phyloP scores from a whole-genome alignment of 2,113 vertebrate genomes.

The Cygnus atratus region DNA sequence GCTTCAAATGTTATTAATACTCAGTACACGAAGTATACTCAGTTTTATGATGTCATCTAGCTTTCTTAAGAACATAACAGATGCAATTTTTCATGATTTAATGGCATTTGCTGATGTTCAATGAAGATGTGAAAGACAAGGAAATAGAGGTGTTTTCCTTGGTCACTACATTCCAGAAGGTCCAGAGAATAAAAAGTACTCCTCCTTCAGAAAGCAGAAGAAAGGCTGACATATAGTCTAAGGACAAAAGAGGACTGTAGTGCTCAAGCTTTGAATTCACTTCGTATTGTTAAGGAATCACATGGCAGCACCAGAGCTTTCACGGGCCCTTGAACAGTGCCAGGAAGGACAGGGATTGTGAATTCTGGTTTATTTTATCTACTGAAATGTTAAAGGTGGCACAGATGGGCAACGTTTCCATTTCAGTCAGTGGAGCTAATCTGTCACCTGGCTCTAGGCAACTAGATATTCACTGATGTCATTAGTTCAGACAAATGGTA shows the following conservation, averaged over 20 bases:
- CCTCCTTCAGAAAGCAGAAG: neutral
- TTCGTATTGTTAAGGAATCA: neutral
- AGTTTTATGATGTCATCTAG: neutral
- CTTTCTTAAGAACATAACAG: neutral
- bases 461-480: neutral
- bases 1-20: neutral
- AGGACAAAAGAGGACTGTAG: neutral
- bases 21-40: neutral
- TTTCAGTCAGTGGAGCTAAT: neutral
- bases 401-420: neutral
- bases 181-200: neutral
- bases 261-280: neutral
- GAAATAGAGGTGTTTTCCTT: neutral
- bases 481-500: constrained; percentile 12
- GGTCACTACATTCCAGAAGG: neutral
- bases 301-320: neutral
- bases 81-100: neutral
- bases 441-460: neutral
- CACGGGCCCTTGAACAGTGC: neutral
- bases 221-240: neutral
- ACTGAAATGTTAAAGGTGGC: neutral
- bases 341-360: neutral
- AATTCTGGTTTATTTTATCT: neutral
- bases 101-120: neutral
- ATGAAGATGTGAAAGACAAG: neutral